phyloP scores from a whole-genome alignment of 2,797 vertebrate genomes.

The Peromyscus nudipes region DNA sequence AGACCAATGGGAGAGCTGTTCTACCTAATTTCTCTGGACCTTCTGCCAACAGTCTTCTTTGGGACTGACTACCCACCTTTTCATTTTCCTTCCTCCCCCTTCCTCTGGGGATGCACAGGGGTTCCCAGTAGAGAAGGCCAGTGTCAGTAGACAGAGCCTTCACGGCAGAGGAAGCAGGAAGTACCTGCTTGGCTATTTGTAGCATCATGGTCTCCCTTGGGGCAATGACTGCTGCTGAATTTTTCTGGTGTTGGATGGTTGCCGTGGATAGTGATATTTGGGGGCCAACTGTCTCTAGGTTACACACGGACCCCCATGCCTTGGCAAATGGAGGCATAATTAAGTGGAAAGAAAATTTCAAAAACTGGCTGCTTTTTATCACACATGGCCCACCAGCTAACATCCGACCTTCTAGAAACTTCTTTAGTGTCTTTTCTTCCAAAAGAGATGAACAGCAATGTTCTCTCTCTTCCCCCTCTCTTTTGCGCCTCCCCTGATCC shows the following conservation, averaged over 20 bases:
- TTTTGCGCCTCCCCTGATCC: neutral
- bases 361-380: neutral
- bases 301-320: neutral
- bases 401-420: conserved; percentile 21
- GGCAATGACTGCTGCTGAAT: neutral
- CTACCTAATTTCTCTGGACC: neutral
- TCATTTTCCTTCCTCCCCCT: neutral
- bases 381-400: neutral
- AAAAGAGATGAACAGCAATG: neutral
- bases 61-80: neutral
- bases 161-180: neutral
- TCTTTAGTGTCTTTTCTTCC: neutral
- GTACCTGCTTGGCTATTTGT: neutral
- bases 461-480: no score
- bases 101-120: neutral
- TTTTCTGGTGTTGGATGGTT: neutral
- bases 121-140: neutral
- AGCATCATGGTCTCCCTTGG: neutral
- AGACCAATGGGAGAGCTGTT: neutral
- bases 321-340: neutral
- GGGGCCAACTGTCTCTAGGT: neutral
- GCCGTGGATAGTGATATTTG: neutral
- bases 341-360: neutral
- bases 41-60: neutral
- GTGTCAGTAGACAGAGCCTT: neutral